phyloP scores from a whole-genome alignment of 2,113 vertebrate species.

The Tetrao urogallus region DNA sequence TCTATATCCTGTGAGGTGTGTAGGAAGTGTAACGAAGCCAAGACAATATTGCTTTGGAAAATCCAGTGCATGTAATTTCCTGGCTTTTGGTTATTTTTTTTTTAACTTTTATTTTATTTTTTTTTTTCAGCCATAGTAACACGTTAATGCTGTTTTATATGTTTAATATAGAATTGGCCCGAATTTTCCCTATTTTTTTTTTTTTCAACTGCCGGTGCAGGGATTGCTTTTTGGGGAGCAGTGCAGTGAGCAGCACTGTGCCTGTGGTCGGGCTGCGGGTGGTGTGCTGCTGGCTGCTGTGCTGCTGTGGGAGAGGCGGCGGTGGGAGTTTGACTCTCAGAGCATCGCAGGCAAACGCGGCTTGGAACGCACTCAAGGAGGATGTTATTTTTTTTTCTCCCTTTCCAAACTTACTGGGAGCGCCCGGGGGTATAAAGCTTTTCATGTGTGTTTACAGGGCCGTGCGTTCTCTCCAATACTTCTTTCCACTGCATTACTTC shows the following conservation, averaged over 20 bases:
- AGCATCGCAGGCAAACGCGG: neutral
- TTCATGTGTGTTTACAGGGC: neutral
- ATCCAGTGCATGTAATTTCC: conserved; percentile 44
- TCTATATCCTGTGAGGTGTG: conserved; percentile 18
- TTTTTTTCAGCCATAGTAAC: neutral
- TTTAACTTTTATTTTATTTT: neutral
- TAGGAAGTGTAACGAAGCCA: conserved; percentile 36
- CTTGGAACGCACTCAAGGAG: conserved; percentile 33
- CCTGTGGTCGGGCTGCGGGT: neutral
- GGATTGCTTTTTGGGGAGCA: neutral
- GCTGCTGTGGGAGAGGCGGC: neutral
- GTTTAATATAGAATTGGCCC: conserved; percentile 43
- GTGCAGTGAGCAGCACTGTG: neutral
- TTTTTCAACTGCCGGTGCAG: neutral
- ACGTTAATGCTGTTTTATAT: neutral
- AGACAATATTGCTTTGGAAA: conserved; percentile 30
- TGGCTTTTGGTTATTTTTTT: neutral
- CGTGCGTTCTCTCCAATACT: neutral
- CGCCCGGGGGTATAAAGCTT: neutral
- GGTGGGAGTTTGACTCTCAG: conserved; percentile 43
- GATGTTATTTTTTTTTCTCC: neutral
- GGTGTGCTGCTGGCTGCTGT: neutral
- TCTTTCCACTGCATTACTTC: neutral
- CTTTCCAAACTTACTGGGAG: neutral
- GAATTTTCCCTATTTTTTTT: neutral